Evolutionary conservation across 2,113 vertebrate genomes (phyloP).

Genomic region (Sterrhoptilus dennistouni): DNA sequence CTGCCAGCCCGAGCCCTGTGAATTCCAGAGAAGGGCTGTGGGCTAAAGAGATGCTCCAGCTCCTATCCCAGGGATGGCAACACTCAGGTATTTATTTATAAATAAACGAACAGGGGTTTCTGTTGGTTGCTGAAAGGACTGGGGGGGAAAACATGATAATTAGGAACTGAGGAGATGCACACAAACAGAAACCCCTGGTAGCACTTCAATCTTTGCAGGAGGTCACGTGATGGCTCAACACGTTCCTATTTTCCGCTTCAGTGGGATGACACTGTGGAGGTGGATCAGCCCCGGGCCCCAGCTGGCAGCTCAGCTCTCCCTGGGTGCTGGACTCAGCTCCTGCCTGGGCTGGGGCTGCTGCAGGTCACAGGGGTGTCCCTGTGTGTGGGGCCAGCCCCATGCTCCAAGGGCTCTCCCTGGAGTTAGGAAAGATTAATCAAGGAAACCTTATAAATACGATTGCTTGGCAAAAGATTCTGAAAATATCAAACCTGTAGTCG

Average conservation of each 20-base stretch:
- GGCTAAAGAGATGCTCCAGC: not conserved
- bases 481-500: no score
- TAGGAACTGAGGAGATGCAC: not conserved
- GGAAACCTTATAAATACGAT: no score
- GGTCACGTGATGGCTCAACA: not conserved
- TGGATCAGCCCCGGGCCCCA: not conserved
- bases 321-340: not conserved
- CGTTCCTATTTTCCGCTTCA: constrained; percentile 51
- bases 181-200: not conserved
- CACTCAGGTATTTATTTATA: not conserved
- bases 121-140: not conserved
- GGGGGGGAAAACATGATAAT: not conserved
- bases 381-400: not conserved
- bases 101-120: not conserved
- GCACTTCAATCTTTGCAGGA: not conserved
- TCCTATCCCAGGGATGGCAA: not conserved
- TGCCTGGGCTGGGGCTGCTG: not conserved
- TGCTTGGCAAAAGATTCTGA: no score
- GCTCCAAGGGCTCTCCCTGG: not conserved
- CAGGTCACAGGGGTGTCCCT: not conserved
- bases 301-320: constrained; percentile 8
- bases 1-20: not conserved
- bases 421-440: not conserved
- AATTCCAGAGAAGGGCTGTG: not conserved
- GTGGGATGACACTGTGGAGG: not conserved